phyloP scores from a whole-genome alignment of 1,140 invertebrate species.

The Drosophila lacertosa region DNA sequence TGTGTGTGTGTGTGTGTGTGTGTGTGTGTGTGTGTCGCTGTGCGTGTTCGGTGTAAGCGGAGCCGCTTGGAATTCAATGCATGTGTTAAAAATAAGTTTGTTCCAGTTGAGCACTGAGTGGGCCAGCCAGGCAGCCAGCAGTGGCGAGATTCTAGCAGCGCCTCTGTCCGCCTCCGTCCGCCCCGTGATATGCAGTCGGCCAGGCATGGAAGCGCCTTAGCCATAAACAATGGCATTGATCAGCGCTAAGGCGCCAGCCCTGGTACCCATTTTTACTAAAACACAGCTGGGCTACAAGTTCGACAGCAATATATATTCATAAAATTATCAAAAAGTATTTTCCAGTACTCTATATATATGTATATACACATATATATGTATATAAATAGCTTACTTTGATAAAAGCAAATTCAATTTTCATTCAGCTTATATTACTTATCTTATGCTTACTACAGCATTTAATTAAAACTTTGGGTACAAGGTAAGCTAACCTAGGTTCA shows the following conservation, averaged over 20 bases:
- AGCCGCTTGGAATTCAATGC: slow-evolving; percentile 81
- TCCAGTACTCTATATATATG: too few relatives aligned
- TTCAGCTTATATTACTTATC: too few relatives aligned
- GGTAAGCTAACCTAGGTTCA: too few relatives aligned
- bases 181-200: slow-evolving; percentile 46
- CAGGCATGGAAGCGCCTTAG: slow-evolving; percentile 30
- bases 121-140: slow-evolving; percentile 33
- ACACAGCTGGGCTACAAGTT: not conserved
- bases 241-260: slow-evolving; percentile 1
- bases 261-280: slow-evolving; percentile 7
- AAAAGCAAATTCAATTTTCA: too few relatives aligned
- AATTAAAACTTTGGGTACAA: too few relatives aligned
- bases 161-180: not conserved
- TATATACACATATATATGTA: too few relatives aligned
- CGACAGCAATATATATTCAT: not conserved
- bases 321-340: slow-evolving; percentile 1
- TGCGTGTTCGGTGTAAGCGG: slow-evolving; percentile 77
- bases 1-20: slow-evolving; percentile 24
- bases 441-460: too few relatives aligned
- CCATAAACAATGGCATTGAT: not conserved
- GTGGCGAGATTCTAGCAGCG: not conserved
- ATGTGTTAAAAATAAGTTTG: slow-evolving; percentile 79
- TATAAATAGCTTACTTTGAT: not conserved
- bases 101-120: slow-evolving; percentile 63
- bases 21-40: slow-evolving; percentile 31